Evolutionary conservation across 2,888 invertebrate genomes (phyloP), one percentile per base, ranked within the genome.

Genomic region (Miltochrista miniata): DNA sequence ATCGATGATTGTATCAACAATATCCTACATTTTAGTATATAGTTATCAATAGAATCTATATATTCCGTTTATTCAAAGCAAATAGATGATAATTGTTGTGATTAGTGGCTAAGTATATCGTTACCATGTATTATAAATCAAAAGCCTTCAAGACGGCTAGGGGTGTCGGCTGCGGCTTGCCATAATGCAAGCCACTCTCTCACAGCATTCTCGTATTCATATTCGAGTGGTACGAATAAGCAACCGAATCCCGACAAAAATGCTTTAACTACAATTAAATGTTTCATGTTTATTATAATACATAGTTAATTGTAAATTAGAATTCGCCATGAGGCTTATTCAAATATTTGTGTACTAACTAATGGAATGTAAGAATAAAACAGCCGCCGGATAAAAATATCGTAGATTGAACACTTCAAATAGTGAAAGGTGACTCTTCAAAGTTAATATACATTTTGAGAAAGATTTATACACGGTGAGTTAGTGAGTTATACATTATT

Each of bases 261-360:
- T 89, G 90, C 90, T 90, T 90, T 91, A 91, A 90, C 81, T 90
- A 91, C 73, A 76, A 80, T 84, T 88, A 84, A 90, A 89, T 86
- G 84, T 88, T 90, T 81, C 87, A 83, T 75, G 82, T 85, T 84
- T 85, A 83, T 72, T 72, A 71, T 80, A 77, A 79, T 77, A 83
- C 76, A 76, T 83, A 85, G 76, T 75, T 76, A 81, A 81, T 78
- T 83, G 81, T 87, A 86, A 79, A 76, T 81, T 85, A 88, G 85
- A 63, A 72, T 72, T 81, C 72, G 72, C 68, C 64, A 62, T 54
- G 71, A 73, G 65, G 72, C 72, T 72, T 71, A 64, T 72, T 77
- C 68, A 69, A 40, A 75, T 78, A 77, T 73, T 75, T 74, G 74
- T 81, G 73, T 81, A 78, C 65, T 74, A 68, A 71, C 74, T 68